Conservation (phyloP, 2,113 vertebrate genomes). For the Astur gentilis region DNA sequence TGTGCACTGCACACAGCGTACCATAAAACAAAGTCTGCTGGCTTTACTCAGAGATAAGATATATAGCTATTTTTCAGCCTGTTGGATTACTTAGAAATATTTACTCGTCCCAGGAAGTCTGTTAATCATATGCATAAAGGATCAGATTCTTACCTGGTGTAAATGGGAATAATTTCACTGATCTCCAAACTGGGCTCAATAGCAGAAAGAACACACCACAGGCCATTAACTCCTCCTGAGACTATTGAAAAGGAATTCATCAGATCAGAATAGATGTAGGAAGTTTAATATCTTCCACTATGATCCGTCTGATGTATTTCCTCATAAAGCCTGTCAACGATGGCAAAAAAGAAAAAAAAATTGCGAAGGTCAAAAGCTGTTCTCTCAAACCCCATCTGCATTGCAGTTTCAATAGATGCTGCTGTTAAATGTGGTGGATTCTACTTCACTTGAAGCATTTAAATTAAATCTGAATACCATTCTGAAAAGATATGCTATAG, state of each 20-base stretch:
- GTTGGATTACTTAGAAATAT: not conserved
- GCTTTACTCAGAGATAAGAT: not conserved
- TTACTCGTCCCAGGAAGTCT: not conserved
- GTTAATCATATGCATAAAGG: not conserved
- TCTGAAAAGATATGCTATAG: not conserved
- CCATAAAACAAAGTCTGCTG: not conserved
- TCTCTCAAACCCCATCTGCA: constrained; percentile 20
- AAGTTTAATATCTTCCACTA: constrained; percentile 19
- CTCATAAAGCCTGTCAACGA: not conserved
- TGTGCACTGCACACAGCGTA: not conserved
- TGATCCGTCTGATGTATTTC: not conserved
- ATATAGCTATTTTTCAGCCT: not conserved
- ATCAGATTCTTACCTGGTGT: not conserved
- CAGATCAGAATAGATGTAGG: constrained; percentile 16
- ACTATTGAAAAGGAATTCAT: constrained; percentile 18
- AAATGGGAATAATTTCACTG: not conserved
- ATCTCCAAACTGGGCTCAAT: not conserved
- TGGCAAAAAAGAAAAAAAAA: not conserved
- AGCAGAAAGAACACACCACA: not conserved
- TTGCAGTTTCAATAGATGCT: not conserved
- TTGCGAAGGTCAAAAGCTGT: not conserved
- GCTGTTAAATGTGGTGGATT: not conserved
- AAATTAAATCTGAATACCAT: constrained; percentile 31
- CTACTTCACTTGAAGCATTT: constrained; percentile 5
- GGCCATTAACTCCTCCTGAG: not conserved